Conservation (phyloP, 2,888 invertebrate genomes). For the Alloscopus bannaensis region DNA sequence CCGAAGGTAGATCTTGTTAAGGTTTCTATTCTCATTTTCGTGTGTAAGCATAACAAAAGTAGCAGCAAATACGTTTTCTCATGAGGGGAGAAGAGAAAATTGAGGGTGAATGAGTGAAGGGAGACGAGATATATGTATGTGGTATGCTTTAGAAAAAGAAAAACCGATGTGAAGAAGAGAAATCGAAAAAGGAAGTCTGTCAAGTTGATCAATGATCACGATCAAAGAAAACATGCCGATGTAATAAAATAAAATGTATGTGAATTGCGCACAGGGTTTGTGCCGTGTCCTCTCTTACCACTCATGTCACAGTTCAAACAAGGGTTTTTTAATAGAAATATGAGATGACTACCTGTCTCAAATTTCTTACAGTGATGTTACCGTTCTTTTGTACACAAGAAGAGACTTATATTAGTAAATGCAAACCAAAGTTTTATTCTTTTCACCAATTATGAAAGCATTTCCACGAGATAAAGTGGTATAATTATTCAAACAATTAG, state of each 20-base stretch:
- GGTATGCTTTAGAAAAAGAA: slow-evolving; percentile 32
- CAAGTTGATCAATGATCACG: slow-evolving; percentile 68
- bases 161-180: slow-evolving; percentile 54
- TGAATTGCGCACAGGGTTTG: neutral
- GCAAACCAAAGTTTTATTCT: no score
- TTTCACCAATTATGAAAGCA: no score
- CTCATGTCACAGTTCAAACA: slow-evolving; percentile 23
- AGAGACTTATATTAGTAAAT: no score
- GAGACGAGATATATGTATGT: slow-evolving; percentile 17
- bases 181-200: slow-evolving; percentile 67
- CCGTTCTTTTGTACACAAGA: no score
- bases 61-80: slow-evolving; percentile 15
- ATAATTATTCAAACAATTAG: no score
- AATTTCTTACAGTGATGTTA: no score
- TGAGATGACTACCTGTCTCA: slow-evolving; percentile 51
- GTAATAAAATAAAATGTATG: slow-evolving; percentile 14
- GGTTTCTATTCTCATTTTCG: slow-evolving; percentile 36
- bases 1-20: slow-evolving; percentile 58
- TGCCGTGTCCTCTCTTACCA: slow-evolving; percentile 8
- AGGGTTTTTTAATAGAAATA: slow-evolving; percentile 47
- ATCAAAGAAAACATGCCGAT: slow-evolving; percentile 67
- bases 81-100: slow-evolving; percentile 52
- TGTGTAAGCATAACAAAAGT: slow-evolving; percentile 10
- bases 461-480: no score
- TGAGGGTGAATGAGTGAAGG: slow-evolving; percentile 57